Evolutionary conservation across 2,888 invertebrate species (phyloP).

Genomic region (Drosophila helvetica): DNA sequence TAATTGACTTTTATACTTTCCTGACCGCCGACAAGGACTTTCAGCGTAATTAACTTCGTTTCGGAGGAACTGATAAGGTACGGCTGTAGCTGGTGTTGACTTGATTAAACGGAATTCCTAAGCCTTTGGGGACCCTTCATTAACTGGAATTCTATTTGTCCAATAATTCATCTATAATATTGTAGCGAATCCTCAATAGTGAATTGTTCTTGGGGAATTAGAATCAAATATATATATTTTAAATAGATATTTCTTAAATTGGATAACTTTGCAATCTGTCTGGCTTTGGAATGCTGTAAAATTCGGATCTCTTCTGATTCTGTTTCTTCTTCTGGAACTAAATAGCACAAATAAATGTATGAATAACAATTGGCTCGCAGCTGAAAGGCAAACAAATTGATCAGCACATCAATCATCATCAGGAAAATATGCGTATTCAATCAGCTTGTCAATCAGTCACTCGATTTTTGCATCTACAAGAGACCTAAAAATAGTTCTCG

Average conservation of each 20-base stretch:
- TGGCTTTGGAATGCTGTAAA: no score
- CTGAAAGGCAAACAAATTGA: constrained; percentile 36
- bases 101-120: not conserved
- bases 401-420: constrained; percentile 39
- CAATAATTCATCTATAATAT: not conserved
- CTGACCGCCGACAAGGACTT: not conserved
- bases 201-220: no score
- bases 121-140: not conserved
- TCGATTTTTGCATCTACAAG: not conserved
- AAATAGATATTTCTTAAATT: no score
- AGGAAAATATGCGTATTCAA: constrained; percentile 44
- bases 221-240: no score
- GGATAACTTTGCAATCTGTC: no score
- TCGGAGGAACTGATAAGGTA: not conserved
- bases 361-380: constrained; percentile 3
- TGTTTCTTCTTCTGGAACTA: not conserved
- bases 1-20: not conserved
- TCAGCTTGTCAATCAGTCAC: constrained; percentile 55
- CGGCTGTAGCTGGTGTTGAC: not conserved
- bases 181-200: no score
- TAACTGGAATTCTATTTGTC: not conserved
- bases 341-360: not conserved
- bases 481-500: not conserved
- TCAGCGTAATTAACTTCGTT: constrained; percentile 5
- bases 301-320: no score